phyloP scores from a whole-genome alignment of 1,140 invertebrate species.

The Manduca sexta region DNA sequence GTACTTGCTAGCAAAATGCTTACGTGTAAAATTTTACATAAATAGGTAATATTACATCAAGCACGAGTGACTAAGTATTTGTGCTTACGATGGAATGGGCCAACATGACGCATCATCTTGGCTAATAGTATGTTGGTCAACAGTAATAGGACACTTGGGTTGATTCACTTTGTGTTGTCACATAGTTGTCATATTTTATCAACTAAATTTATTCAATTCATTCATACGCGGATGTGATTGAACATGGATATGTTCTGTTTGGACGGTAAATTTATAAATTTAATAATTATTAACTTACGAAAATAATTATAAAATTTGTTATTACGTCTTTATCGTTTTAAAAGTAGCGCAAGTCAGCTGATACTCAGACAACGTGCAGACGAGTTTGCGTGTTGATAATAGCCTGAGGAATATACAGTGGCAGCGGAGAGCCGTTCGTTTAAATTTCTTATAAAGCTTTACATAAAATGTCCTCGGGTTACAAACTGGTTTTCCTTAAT shows the following conservation, averaged over 20 bases:
- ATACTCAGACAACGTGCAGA: constrained; percentile 17
- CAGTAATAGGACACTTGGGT: constrained; percentile 33
- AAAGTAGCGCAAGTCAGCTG: constrained; percentile 9
- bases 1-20: too few relatives aligned
- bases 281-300: too few relatives aligned
- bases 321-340: too few relatives aligned
- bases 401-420: constrained; percentile 1
- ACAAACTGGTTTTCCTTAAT: not conserved
- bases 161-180: constrained; percentile 29
- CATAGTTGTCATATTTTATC: constrained; percentile 1
- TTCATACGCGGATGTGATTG: too few relatives aligned
- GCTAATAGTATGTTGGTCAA: constrained; percentile 37
- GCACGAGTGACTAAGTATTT: constrained; percentile 18
- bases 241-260: too few relatives aligned
- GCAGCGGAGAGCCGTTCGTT: not conserved
- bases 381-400: constrained; percentile 24
- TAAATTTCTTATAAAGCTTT: constrained; percentile 4
- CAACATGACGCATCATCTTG: constrained; percentile 35
- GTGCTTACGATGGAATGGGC: constrained; percentile 19
- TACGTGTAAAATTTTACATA: too few relatives aligned
- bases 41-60: constrained; percentile 2
- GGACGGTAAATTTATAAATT: not conserved
- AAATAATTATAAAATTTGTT: too few relatives aligned
- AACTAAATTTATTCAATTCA: too few relatives aligned
- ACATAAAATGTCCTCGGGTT: not conserved